phyloP scores from a whole-genome alignment of 2,888 invertebrate species.

The Caenorhabditis sp. region DNA sequence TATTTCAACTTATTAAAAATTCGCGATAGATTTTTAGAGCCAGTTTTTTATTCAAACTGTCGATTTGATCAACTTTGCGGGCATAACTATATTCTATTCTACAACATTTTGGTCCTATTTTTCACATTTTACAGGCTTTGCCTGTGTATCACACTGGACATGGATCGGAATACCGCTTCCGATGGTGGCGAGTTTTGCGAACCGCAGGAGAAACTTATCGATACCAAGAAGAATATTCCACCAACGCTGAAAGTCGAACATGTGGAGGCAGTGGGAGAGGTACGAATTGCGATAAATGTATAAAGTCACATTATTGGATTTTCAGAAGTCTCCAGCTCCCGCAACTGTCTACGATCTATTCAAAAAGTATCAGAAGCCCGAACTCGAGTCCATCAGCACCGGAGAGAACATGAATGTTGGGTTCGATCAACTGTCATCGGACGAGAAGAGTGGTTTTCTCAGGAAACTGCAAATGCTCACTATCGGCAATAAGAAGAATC shows the following conservation, averaged over 20 bases:
- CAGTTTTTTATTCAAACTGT: no score
- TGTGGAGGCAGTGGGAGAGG: constrained; percentile 32
- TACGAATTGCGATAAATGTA: background rate
- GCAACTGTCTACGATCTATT: constrained; percentile 45
- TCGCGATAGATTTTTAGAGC: no score
- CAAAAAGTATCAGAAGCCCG: constrained; percentile 50
- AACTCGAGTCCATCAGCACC: background rate
- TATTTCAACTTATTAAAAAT: no score
- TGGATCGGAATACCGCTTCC: constrained; percentile 1
- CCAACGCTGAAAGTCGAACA: constrained; percentile 40
- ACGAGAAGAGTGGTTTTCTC: constrained; percentile 60
- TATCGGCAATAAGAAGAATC: constrained; percentile 22
- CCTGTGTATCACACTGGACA: constrained; percentile 39
- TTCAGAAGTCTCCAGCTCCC: constrained; percentile 59
- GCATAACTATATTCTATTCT: no score
- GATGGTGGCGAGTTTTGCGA: background rate
- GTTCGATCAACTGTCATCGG: constrained; percentile 50
- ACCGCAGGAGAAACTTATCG: background rate
- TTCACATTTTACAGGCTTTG: constrained; percentile 25
- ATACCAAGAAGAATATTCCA: constrained; percentile 28
- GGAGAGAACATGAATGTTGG: constrained; percentile 49
- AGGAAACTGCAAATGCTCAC: constrained; percentile 53
- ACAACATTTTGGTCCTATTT: background rate
- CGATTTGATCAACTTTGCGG: no score
- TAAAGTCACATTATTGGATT: background rate